Evolutionary conservation across 2,797 vertebrate species (phyloP).

Genomic region (Phoebastria nigripes): DNA sequence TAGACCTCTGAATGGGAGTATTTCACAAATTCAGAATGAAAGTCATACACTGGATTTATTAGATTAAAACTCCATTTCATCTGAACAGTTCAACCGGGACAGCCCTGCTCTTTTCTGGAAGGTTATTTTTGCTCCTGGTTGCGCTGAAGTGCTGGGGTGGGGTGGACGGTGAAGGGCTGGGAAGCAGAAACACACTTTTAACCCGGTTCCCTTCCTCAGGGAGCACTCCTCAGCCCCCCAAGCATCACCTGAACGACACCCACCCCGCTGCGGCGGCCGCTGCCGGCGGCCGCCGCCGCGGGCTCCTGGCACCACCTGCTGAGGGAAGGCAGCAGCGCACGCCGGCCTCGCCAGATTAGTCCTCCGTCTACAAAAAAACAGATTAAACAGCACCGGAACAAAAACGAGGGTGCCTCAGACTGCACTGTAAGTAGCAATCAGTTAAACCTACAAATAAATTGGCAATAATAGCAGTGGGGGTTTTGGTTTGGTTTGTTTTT

Average conservation of each 20-base stretch:
- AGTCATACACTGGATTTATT: neutral
- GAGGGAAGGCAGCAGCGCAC: neutral
- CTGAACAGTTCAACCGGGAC: neutral
- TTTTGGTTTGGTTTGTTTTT: neutral
- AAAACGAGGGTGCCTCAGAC: neutral
- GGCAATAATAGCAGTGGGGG: neutral
- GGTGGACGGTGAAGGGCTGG: neutral
- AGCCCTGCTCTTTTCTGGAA: neutral
- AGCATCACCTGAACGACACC: neutral
- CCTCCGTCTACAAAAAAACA: neutral
- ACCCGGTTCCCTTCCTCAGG: neutral
- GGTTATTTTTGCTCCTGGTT: neutral
- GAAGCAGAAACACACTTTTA: neutral
- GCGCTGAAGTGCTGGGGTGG: neutral
- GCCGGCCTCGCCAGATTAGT: rapidly evolving
- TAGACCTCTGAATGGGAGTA: neutral
- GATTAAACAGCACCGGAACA: neutral
- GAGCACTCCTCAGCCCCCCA: neutral
- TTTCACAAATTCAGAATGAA: neutral
- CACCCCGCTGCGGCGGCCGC: rapidly evolving
- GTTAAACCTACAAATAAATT: neutral
- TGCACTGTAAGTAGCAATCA: neutral
- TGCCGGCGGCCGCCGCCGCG: neutral
- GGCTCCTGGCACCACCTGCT: neutral
- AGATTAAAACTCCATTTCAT: neutral